A percentile compares a stretch with the other conserved stretches of the same genome.
Conservation (phyloP, 92 coral and sea anemone species). For the Zoanthus gigantus region DNA sequence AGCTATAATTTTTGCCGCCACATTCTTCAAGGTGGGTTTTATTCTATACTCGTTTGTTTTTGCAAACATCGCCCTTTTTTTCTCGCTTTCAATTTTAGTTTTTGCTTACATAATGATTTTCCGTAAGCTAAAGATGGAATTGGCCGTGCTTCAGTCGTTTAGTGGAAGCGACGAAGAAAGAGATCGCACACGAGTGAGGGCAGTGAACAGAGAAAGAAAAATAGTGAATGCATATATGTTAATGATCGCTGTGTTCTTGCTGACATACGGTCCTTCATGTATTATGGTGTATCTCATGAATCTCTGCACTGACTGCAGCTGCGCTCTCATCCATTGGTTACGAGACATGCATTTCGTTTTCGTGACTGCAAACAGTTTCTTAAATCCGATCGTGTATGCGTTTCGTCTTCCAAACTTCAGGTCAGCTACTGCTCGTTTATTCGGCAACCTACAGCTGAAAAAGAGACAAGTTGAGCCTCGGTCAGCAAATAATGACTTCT, state of each 20-base stretch:
- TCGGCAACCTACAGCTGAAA: not conserved
- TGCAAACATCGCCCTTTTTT: constrained; percentile 82
- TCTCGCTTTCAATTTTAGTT: constrained; percentile 83
- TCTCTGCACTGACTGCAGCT: constrained; percentile 83
- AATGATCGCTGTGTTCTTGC: constrained; percentile 78
- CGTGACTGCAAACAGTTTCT: constrained; percentile 80
- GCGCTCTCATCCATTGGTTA: constrained; percentile 91
- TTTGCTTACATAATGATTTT: constrained; percentile 91
- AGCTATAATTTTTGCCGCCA: constrained; percentile 16
- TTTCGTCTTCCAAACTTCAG: constrained; percentile 81
- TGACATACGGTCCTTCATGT: constrained; percentile 87
- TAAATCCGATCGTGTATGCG: constrained; percentile 89
- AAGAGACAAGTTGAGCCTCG: not conserved
- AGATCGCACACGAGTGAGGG: constrained; percentile 77
- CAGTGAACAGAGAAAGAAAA: constrained; percentile 73
- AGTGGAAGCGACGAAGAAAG: constrained; percentile 65
- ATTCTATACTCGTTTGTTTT: constrained; percentile 33
- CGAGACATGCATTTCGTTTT: constrained; percentile 86
- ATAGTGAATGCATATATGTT: constrained; percentile 83
- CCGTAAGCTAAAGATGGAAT: constrained; percentile 73
- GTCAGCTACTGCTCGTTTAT: constrained; percentile 53
- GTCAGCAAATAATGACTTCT: not conserved
- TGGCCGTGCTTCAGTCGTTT: constrained; percentile 56
- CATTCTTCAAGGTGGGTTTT: constrained; percentile 36
- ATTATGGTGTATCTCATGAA: constrained; percentile 94